Percentiles rank a stretch among this genome's conserved stretches.
Evolutionary conservation across 2,113 vertebrate species (phyloP).

Genomic region (Sus scrofa): DNA sequence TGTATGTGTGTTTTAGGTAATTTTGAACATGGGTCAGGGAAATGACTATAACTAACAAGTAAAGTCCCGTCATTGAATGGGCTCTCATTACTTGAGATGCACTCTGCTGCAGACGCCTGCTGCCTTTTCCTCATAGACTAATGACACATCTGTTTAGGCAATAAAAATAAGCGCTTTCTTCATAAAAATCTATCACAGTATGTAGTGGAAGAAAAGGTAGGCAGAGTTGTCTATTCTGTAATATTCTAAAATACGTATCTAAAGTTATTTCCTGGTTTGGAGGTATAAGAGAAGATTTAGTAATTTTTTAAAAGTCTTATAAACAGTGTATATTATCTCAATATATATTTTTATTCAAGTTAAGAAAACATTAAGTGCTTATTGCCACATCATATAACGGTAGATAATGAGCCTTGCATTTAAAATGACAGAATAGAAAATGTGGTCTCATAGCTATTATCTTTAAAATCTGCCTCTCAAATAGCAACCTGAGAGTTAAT

Average conservation of each 20-base stretch:
- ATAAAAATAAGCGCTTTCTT: conserved; percentile 86
- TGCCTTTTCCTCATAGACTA: conserved; percentile 89
- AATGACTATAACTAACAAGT: conserved; percentile 89
- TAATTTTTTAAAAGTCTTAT: conserved; percentile 67
- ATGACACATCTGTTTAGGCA: conserved; percentile 88
- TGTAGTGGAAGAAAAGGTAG: conserved; percentile 82
- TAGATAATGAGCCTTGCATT: conserved; percentile 88
- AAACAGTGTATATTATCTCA: conserved; percentile 81
- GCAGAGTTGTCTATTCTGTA: conserved; percentile 72
- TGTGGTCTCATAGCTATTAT: conserved; percentile 87
- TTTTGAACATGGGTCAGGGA: conserved; percentile 89
- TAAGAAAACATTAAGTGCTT: conserved; percentile 88
- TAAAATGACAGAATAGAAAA: conserved; percentile 88
- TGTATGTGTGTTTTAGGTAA: conserved; percentile 84
- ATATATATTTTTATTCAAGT: conserved; percentile 86
- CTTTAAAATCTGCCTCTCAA: conserved; percentile 89
- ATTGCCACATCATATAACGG: conserved; percentile 85
- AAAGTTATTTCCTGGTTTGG: conserved; percentile 82
- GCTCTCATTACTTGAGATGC: conserved; percentile 89
- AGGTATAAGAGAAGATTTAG: conserved; percentile 73
- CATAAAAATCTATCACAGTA: conserved; percentile 87
- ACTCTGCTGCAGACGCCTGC: conserved; percentile 87
- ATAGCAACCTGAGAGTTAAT: conserved; percentile 91
- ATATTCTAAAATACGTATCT: conserved; percentile 82
- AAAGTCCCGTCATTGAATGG: conserved; percentile 87